Percentiles rank a stretch among this genome's conserved stretches.
Evolutionary conservation across 2,888 invertebrate species (phyloP).

Genomic region (Bedellia somnulentella): DNA sequence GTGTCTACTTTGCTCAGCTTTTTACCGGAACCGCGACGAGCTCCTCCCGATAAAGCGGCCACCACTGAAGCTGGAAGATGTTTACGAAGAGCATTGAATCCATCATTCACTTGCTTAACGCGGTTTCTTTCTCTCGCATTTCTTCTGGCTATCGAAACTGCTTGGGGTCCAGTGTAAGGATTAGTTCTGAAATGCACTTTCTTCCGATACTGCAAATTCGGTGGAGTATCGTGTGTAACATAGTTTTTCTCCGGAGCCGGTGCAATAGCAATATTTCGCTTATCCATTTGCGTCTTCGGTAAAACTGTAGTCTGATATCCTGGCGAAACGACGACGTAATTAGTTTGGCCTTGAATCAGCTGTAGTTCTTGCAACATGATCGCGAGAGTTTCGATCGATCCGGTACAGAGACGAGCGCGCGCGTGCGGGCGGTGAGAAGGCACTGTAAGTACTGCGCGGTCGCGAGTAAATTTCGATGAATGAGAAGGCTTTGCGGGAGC

Average conservation of each 20-base stretch:
- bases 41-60: constrained; percentile 65
- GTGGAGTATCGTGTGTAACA: constrained; percentile 53
- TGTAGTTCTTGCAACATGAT: constrained; percentile 58
- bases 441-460: constrained; percentile 29
- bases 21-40: constrained; percentile 76
- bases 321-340: constrained; percentile 64
- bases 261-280: constrained; percentile 57
- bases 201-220: constrained; percentile 67
- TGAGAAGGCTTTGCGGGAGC: constrained; percentile 25
- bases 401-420: constrained; percentile 16
- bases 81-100: constrained; percentile 84
- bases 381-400: constrained; percentile 18
- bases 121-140: constrained; percentile 94
- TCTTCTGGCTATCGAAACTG: constrained; percentile 84
- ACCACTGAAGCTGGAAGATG: constrained; percentile 84
- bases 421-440: constrained; percentile 37
- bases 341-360: constrained; percentile 57
- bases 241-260: constrained; percentile 62
- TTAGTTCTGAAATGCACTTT: constrained; percentile 73
- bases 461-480: constrained; percentile 12
- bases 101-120: constrained; percentile 93
- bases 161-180: constrained; percentile 67
- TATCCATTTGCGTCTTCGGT: constrained; percentile 51
- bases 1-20: constrained; percentile 91
- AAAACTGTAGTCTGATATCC: constrained; percentile 48